Conservation (phyloP, 2,797 vertebrate genomes). For the Amphiprion clarkii region DNA sequence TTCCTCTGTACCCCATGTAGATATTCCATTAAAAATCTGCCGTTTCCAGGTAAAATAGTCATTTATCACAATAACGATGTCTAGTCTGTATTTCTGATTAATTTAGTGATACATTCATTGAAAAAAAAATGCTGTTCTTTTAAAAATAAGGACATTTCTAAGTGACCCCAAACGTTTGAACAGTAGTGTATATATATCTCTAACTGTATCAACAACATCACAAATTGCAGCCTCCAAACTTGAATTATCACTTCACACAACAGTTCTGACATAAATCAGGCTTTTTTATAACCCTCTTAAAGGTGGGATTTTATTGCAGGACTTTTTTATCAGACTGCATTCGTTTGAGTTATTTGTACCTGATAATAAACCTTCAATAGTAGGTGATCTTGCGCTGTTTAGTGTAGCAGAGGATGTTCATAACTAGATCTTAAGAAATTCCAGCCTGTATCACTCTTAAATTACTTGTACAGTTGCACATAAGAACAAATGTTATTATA, state of each 20-base stretch:
- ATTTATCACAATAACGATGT: too few species aligned
- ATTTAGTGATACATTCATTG: too few species aligned
- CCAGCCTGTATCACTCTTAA: too few species aligned
- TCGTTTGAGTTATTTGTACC: background rate
- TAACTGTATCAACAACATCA: background rate
- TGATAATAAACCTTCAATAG: background rate
- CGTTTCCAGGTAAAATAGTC: too few species aligned
- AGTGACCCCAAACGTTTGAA: background rate
- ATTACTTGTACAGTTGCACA: background rate
- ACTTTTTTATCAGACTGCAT: background rate
- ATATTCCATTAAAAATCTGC: too few species aligned
- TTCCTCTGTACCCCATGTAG: too few species aligned
- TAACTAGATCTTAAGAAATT: too few species aligned
- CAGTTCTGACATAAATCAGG: background rate
- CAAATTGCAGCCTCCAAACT: background rate
- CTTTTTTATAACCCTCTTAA: background rate
- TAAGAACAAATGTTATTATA: background rate
- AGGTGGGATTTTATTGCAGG: slow-evolving; percentile 7
- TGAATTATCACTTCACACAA: background rate
- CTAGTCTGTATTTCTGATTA: too few species aligned
- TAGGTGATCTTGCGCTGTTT: background rate
- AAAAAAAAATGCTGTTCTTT: too few species aligned
- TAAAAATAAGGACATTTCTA: too few species aligned
- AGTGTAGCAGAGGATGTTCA: too few species aligned
- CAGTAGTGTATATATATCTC: too few species aligned